A percentile compares a stretch with the other conserved stretches of the same genome.
Evolutionary conservation across 2,113 vertebrate genomes (phyloP).

Genomic region (Chunga burmeisteri): DNA sequence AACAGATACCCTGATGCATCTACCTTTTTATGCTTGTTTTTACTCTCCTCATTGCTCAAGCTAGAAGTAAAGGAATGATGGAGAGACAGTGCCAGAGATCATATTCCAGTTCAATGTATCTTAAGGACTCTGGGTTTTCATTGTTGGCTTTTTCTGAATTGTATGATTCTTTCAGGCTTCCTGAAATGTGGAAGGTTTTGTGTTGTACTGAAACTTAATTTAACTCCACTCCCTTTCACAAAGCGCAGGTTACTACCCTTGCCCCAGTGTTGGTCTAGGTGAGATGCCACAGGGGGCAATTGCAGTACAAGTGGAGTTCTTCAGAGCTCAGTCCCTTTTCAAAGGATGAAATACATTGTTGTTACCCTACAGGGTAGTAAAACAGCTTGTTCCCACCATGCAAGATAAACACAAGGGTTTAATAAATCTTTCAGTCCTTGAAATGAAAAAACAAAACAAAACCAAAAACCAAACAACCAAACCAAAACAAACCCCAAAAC

Average conservation of each 20-base stretch:
- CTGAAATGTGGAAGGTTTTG: background rate
- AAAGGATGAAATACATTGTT: background rate
- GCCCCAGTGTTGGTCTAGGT: background rate
- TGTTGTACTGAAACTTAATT: background rate
- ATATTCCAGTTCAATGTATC: background rate
- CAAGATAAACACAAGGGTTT: background rate
- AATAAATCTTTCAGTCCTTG: background rate
- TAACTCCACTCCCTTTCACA: background rate
- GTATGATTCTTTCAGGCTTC: background rate
- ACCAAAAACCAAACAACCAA: background rate
- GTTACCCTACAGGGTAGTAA: background rate
- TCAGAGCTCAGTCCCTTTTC: background rate
- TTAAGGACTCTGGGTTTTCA: background rate
- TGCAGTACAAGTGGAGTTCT: background rate
- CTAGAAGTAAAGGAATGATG: background rate
- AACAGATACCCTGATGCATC: background rate
- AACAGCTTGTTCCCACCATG: background rate
- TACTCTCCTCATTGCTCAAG: background rate
- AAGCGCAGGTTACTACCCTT: background rate
- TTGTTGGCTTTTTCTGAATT: background rate
- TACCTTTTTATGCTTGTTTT: background rate
- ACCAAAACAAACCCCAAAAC: background rate
- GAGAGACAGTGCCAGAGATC: background rate
- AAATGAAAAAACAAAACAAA: background rate
- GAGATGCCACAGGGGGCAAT: background rate